A percentile compares a stretch with the other conserved stretches of the same genome.
Evolutionary conservation across 2,888 invertebrate species (phyloP).

Genomic region (Trichogramma dendrolimi): DNA sequence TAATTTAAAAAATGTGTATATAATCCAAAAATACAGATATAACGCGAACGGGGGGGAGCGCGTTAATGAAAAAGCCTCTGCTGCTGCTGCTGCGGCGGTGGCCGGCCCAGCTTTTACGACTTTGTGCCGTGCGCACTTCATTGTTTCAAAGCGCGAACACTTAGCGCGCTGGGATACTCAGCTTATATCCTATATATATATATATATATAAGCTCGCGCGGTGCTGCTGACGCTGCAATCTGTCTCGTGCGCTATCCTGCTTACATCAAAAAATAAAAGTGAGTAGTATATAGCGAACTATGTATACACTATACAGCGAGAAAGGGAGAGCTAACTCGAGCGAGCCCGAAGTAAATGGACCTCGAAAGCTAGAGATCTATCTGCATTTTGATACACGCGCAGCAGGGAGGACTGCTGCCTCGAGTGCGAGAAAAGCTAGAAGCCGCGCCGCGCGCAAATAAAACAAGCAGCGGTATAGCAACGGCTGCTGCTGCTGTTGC

Average conservation of each 20-base stretch:
- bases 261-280: background rate
- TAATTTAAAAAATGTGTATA: too few relatives aligned
- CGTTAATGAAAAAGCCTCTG: constrained; percentile 23
- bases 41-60: background rate
- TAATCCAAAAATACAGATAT: too few relatives aligned
- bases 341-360: constrained; percentile 13
- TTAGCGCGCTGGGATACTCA: constrained; percentile 27
- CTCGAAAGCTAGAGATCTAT: constrained; percentile 18
- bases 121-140: constrained; percentile 28
- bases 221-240: background rate
- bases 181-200: background rate
- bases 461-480: too few relatives aligned
- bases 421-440: background rate
- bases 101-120: constrained; percentile 11
- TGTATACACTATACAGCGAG: too few relatives aligned
- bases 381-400: constrained; percentile 14
- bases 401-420: background rate
- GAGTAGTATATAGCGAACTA: constrained; percentile 4
- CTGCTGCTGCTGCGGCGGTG: background rate
- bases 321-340: too few relatives aligned
- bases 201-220: background rate
- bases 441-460: too few relatives aligned
- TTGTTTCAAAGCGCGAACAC: constrained; percentile 45
- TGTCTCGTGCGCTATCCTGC: background rate
- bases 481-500: too few relatives aligned